These are phyloP conservation scores for Augochlora pura DNA, from an alignment of 1,140 invertebrate genomes.

Conservation along the genomic window DNA sequence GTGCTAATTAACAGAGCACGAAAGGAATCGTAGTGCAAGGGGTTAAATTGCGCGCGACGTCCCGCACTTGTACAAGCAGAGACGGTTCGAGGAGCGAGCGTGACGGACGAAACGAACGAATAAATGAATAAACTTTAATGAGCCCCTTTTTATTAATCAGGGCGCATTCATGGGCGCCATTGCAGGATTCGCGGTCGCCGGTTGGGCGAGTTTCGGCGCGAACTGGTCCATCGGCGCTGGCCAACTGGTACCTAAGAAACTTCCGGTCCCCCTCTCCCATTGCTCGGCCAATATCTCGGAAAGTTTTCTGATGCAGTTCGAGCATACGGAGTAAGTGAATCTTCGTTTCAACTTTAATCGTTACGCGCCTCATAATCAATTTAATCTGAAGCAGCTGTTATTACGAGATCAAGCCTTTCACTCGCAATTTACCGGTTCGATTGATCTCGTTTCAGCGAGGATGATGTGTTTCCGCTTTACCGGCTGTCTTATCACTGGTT, in stretches of 20 bases:
- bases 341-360: background rate
- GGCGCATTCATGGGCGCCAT: conserved; percentile 74
- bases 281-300: conserved; percentile 71
- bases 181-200: conserved; percentile 69
- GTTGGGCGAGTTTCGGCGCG: conserved; percentile 74
- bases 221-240: conserved; percentile 70
- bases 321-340: conserved; percentile 64
- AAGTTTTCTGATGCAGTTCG: conserved; percentile 69
- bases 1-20: no score
- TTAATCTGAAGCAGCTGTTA: background rate
- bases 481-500: conserved; percentile 89
- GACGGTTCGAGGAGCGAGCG: no score
- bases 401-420: background rate
- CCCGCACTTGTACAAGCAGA: no score
- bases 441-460: conserved; percentile 63
- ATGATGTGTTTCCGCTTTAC: conserved; percentile 85
- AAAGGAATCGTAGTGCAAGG: no score
- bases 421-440: no score
- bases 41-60: no score
- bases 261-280: conserved; percentile 66
- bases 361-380: conserved; percentile 21
- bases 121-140: conserved; percentile 24
- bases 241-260: conserved; percentile 69
- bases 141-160: conserved; percentile 58
- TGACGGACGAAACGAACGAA: background rate